These are phyloP conservation scores for Rhagologus leucostigma DNA, from an alignment of 2,113 vertebrate genomes.

Conservation along the genomic window DNA sequence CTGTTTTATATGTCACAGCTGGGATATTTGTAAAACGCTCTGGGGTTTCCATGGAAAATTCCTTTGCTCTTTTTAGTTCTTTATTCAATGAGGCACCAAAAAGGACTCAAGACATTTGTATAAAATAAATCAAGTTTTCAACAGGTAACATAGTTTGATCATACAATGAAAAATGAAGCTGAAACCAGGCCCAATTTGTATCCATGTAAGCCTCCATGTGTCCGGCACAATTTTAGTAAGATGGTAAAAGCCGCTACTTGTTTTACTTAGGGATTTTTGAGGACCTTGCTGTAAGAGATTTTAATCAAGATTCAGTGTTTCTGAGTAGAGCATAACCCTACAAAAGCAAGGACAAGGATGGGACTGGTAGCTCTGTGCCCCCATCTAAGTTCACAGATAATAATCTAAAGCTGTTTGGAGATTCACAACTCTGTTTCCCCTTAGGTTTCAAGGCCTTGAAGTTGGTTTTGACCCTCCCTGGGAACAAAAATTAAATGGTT, in stretches of 20 bases:
- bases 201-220: not conserved
- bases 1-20: not conserved
- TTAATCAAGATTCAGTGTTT: not conserved
- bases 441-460: not conserved
- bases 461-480: not conserved
- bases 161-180: not conserved
- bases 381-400: not conserved
- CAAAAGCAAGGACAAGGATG: not conserved
- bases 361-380: rapidly evolving
- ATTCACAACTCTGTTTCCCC: not conserved
- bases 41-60: not conserved
- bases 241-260: not conserved
- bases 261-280: not conserved
- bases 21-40: not conserved
- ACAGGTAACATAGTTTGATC: not conserved
- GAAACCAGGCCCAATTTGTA: not conserved
- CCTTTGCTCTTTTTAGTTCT: not conserved
- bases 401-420: not conserved
- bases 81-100: not conserved
- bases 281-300: not conserved
- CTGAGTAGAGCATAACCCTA: not conserved
- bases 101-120: not conserved
- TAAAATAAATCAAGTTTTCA: not conserved
- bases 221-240: not conserved
- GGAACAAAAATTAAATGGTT: not conserved